Percentiles rank a stretch among this genome's conserved stretches.
Conservation (phyloP, 2,888 invertebrate species). For the Parnassius glacialis region DNA sequence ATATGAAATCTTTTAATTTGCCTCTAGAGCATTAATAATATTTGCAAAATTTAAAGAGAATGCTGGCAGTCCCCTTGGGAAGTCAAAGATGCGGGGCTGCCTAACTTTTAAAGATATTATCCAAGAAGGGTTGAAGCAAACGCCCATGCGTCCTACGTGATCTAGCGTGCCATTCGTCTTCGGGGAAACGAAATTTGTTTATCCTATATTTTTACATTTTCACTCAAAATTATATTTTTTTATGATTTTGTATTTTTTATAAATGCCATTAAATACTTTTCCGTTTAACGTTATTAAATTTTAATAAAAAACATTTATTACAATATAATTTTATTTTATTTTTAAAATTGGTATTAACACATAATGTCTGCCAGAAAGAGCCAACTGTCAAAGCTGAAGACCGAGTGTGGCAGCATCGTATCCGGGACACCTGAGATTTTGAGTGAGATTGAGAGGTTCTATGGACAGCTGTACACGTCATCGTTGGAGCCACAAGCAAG, state of each 20-base stretch:
- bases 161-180: constrained; percentile 73
- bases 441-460: no score
- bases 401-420: no score
- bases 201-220: constrained; percentile 32
- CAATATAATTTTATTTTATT: no score
- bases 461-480: no score
- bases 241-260: not conserved
- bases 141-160: constrained; percentile 68
- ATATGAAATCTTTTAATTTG: constrained; percentile 23
- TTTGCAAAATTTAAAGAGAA: constrained; percentile 70
- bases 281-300: no score
- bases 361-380: no score
- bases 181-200: constrained; percentile 67
- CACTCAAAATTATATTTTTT: not conserved
- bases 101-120: constrained; percentile 81
- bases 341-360: no score
- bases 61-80: constrained; percentile 46
- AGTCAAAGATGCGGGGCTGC: constrained; percentile 41
- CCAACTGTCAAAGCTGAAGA: no score
- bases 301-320: no score
- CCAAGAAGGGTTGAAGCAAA: constrained; percentile 70
- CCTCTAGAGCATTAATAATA: constrained; percentile 45
- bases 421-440: no score
- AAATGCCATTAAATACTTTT: not conserved
- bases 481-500: no score